phyloP scores from a whole-genome alignment of 2,797 vertebrate genomes.

The Syngnathus acus region DNA sequence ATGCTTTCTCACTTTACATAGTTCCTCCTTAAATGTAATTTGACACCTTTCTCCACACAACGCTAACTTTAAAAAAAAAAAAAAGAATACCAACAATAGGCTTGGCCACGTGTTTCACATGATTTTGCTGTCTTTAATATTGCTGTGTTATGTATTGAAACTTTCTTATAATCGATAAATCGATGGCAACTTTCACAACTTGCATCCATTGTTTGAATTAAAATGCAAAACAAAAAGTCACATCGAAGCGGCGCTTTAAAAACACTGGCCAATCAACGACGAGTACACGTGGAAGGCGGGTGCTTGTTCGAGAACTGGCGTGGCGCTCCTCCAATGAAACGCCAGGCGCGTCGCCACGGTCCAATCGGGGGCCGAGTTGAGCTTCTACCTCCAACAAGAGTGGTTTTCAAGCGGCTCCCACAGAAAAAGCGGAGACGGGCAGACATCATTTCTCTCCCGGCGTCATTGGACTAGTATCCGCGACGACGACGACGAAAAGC shows the following conservation, averaged over 20 bases:
- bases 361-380: slow-evolving; percentile 57
- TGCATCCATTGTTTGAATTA: slow-evolving; percentile 22
- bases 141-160: not conserved
- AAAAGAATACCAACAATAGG: not conserved
- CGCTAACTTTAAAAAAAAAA: too few relatives aligned
- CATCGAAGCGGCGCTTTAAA: slow-evolving; percentile 51
- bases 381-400: slow-evolving; percentile 52
- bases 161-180: not conserved
- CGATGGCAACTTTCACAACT: slow-evolving; percentile 1
- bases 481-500: slow-evolving; percentile 40
- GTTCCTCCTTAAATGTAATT: slow-evolving; percentile 45
- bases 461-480: slow-evolving; percentile 38
- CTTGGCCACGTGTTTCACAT: not conserved
- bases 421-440: slow-evolving; percentile 57
- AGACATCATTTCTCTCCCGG: slow-evolving; percentile 69
- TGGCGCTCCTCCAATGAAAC: slow-evolving; percentile 41
- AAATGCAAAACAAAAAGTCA: slow-evolving; percentile 18
- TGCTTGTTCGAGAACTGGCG: slow-evolving; percentile 23
- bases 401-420: slow-evolving; percentile 53
- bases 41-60: slow-evolving; percentile 32
- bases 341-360: not conserved
- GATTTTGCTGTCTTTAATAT: not conserved
- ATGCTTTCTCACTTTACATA: not conserved
- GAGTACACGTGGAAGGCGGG: slow-evolving; percentile 29
- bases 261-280: slow-evolving; percentile 53